These are phyloP conservation scores for Zaprionus ghesquierei DNA, from an alignment of 1,140 invertebrate species.

Conservation along the genomic window DNA sequence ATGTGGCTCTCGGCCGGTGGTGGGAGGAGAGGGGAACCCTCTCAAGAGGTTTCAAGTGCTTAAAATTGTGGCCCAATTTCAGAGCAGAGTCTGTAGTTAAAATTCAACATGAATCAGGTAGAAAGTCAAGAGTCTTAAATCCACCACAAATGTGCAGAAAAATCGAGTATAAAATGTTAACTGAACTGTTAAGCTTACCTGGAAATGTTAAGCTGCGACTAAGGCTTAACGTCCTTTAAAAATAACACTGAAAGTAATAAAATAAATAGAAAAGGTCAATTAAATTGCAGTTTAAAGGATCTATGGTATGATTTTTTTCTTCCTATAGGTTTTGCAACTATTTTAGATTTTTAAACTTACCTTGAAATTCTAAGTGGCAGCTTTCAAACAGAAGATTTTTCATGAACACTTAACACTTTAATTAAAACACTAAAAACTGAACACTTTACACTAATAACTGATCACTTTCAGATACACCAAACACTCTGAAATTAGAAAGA, in stretches of 20 bases:
- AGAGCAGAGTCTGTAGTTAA: neutral
- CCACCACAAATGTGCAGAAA: neutral
- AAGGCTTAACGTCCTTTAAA: neutral
- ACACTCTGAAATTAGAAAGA: neutral
- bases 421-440: neutral
- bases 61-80: neutral
- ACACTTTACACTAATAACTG: too few relatives aligned
- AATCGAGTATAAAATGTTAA: neutral
- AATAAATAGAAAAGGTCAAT: neutral
- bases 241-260: neutral
- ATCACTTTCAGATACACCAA: too few relatives aligned
- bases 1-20: too few relatives aligned
- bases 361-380: neutral
- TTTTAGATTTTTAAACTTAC: neutral
- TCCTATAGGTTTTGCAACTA: too few relatives aligned
- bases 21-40: neutral
- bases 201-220: neutral
- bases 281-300: neutral
- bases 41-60: neutral
- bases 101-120: neutral
- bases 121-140: neutral
- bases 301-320: too few relatives aligned
- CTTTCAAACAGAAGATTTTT: too few relatives aligned
- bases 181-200: neutral
- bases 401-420: too few relatives aligned